phyloP scores from a whole-genome alignment of 1,140 invertebrate species.

The Copidosoma floridanum region DNA sequence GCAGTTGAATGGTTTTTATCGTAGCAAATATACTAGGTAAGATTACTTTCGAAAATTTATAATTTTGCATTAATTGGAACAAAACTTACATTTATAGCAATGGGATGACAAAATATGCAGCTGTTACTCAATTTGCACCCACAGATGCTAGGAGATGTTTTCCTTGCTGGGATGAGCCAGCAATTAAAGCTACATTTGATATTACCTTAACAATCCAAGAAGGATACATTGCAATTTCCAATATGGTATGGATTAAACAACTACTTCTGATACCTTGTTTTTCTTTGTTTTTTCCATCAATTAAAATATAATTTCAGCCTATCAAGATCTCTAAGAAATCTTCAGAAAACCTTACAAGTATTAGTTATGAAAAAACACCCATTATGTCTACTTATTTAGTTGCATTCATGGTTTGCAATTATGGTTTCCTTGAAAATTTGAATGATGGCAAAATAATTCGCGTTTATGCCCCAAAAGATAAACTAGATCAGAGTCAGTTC shows the following conservation, averaged over 20 bases:
- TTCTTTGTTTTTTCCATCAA: not conserved
- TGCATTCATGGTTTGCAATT: slow-evolving; percentile 90
- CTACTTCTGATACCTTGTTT: not conserved
- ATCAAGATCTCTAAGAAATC: slow-evolving; percentile 92
- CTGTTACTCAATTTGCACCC: slow-evolving; percentile 90
- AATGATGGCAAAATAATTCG: slow-evolving; percentile 82
- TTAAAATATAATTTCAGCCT: slow-evolving; percentile 72
- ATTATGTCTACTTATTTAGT: slow-evolving; percentile 97
- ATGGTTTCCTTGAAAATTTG: slow-evolving; percentile 85
- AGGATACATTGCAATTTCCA: slow-evolving; percentile 82
- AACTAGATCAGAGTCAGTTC: slow-evolving; percentile 89
- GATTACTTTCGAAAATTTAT: not conserved
- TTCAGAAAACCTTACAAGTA: slow-evolving; percentile 73
- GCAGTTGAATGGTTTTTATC: slow-evolving; percentile 92
- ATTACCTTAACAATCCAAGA: slow-evolving; percentile 79
- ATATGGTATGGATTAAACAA: slow-evolving; percentile 71
- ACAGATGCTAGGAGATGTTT: slow-evolving; percentile 93
- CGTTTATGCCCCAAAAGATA: slow-evolving; percentile 90
- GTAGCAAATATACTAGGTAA: slow-evolving; percentile 78
- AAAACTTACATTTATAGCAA: slow-evolving; percentile 28
- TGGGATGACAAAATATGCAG: slow-evolving; percentile 79
- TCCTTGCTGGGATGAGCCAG: slow-evolving; percentile 97
- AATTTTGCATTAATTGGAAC: no score
- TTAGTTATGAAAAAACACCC: slow-evolving; percentile 83
- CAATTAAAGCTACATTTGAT: slow-evolving; percentile 92